A percentile compares a stretch with the other conserved stretches of the same genome.
These are phyloP conservation scores for Turritopsis rubra DNA, from an alignment of 30 jellyfish, hydroid and myxozoan species.

Conservation along the genomic window DNA sequence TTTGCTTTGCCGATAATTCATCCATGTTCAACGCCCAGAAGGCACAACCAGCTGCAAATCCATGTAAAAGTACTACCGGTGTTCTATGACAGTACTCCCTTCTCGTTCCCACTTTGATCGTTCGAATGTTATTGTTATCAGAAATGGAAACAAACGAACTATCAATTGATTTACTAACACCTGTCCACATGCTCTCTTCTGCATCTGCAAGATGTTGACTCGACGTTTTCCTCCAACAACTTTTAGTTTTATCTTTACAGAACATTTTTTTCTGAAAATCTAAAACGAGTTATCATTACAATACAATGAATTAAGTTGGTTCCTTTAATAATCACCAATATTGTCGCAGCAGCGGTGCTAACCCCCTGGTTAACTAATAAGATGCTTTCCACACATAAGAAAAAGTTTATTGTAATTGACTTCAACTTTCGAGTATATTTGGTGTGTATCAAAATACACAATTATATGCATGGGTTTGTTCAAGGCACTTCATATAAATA, in stretches of 20 bases:
- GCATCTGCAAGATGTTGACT: constrained; percentile 58
- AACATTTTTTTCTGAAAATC: background rate
- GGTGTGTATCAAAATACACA: too few relatives aligned
- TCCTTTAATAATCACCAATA: too few relatives aligned
- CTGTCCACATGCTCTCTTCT: constrained; percentile 44
- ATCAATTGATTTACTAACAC: constrained; percentile 24
- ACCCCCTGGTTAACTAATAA: too few relatives aligned
- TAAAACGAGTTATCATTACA: background rate
- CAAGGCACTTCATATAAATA: too few relatives aligned
- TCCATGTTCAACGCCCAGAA: constrained; percentile 89
- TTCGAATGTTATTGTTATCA: constrained; percentile 60
- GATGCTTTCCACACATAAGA: too few relatives aligned
- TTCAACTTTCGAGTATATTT: too few relatives aligned
- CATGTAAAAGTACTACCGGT: constrained; percentile 71
- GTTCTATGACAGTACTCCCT: constrained; percentile 32
- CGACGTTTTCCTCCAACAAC: constrained; percentile 88
- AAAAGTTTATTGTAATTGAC: too few relatives aligned
- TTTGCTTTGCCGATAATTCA: constrained; percentile 42
- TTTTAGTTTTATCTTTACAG: background rate
- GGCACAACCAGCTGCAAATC: constrained; percentile 92
- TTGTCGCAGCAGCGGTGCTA: too few relatives aligned
- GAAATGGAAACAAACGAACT: constrained; percentile 69
- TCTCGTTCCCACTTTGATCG: constrained; percentile 58
- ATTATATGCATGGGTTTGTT: too few relatives aligned
- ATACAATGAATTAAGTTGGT: too few relatives aligned